phyloP scores from a whole-genome alignment of 2,113 vertebrate genomes.

The Daphoenositta chrysoptera region DNA sequence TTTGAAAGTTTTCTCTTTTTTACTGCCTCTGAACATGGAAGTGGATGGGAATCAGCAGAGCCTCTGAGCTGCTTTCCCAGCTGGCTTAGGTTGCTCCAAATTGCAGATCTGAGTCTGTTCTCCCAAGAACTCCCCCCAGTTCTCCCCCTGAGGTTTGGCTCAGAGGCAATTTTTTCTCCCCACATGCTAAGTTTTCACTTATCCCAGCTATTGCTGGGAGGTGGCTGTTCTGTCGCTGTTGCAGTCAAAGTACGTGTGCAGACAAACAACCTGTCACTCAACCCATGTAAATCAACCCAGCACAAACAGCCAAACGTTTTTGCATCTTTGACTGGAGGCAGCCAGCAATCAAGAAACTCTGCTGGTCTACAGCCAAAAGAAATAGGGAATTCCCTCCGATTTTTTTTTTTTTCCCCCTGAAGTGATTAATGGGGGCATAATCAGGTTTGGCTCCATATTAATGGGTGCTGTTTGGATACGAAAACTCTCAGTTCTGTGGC shows the following conservation, averaged over 20 bases:
- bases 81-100: neutral
- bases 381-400: constrained; percentile 7
- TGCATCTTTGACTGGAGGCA: neutral
- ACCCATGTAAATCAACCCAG: neutral
- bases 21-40: neutral
- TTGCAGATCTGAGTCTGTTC: neutral
- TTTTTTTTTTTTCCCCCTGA: neutral
- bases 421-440: neutral
- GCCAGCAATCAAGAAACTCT: neutral
- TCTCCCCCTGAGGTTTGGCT: neutral
- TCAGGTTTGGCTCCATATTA: neutral
- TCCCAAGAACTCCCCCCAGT: neutral
- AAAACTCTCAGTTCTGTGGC: neutral
- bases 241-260: neutral
- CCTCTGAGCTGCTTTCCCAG: neutral
- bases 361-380: neutral
- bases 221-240: neutral
- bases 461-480: neutral
- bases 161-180: neutral
- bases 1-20: neutral
- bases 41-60: neutral
- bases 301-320: neutral
- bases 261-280: neutral
- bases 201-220: neutral
- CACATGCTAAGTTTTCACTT: neutral